These are phyloP conservation scores for Pseudomugil gertrudae DNA, from an alignment of 2,797 vertebrate genomes.

Conservation along the genomic window DNA sequence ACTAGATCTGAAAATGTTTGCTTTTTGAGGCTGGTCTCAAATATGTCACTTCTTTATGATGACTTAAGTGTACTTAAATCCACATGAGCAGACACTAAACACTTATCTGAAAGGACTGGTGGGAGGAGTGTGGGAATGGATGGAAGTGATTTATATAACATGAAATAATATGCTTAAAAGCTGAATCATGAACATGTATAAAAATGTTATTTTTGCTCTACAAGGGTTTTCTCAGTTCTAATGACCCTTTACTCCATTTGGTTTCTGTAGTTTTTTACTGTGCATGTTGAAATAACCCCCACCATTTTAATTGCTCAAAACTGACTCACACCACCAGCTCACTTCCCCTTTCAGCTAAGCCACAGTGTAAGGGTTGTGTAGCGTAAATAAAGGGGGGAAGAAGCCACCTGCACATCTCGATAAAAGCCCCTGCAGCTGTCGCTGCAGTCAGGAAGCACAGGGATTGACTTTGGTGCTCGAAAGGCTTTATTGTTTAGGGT, in stretches of 20 bases:
- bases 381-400: slow-evolving; percentile 36
- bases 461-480: slow-evolving; percentile 2
- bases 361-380: neutral
- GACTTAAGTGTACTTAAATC: neutral
- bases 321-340: slow-evolving; percentile 12
- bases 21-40: neutral
- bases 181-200: neutral
- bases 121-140: neutral
- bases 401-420: slow-evolving; percentile 55
- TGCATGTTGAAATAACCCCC: neutral
- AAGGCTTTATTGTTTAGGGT: slow-evolving; percentile 28
- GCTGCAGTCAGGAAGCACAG: slow-evolving; percentile 17
- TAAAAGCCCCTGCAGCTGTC: slow-evolving; percentile 48
- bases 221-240: neutral
- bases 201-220: neutral
- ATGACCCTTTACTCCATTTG: too few species aligned
- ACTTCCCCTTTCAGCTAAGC: slow-evolving; percentile 45
- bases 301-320: neutral
- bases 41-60: neutral
- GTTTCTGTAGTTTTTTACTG: neutral
- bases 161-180: neutral
- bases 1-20: neutral
- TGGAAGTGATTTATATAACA: neutral
- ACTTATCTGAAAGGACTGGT: neutral
- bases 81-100: neutral